Percentiles rank a stretch among this genome's conserved stretches.
Evolutionary conservation across 2,888 invertebrate species (phyloP).

Genomic region (Stramonita haemastoma): DNA sequence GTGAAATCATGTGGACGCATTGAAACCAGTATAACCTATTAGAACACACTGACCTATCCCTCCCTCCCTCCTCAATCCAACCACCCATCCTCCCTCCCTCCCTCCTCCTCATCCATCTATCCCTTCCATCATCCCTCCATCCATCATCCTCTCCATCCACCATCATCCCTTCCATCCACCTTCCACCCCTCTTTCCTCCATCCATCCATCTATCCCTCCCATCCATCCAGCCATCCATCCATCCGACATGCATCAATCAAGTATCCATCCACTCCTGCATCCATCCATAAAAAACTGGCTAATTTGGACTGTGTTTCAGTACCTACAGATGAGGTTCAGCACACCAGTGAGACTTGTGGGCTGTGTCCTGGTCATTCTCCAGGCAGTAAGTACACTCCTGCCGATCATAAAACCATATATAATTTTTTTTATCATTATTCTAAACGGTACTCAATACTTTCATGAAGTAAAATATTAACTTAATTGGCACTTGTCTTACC

Average conservation of each 20-base stretch:
- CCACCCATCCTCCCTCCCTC: too few species aligned
- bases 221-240: neutral
- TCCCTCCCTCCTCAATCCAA: too few species aligned
- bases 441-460: neutral
- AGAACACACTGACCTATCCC: too few species aligned
- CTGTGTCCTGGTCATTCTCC: conserved; percentile 51
- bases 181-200: too few species aligned
- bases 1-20: too few species aligned
- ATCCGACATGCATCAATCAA: neutral
- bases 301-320: conserved; percentile 50
- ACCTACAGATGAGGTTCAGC: conserved; percentile 62
- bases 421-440: too few species aligned
- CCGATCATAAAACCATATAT: neutral
- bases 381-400: conserved; percentile 49
- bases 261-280: neutral
- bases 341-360: conserved; percentile 52
- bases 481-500: neutral
- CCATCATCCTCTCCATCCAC: too few species aligned
- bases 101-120: too few species aligned
- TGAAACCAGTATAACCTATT: too few species aligned
- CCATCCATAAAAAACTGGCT: neutral
- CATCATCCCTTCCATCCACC: too few species aligned
- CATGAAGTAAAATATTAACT: neutral
- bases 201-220: neutral
- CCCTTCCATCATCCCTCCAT: too few species aligned